phyloP scores from a whole-genome alignment of 2,888 invertebrate species.

The Cheilosia grossa region DNA sequence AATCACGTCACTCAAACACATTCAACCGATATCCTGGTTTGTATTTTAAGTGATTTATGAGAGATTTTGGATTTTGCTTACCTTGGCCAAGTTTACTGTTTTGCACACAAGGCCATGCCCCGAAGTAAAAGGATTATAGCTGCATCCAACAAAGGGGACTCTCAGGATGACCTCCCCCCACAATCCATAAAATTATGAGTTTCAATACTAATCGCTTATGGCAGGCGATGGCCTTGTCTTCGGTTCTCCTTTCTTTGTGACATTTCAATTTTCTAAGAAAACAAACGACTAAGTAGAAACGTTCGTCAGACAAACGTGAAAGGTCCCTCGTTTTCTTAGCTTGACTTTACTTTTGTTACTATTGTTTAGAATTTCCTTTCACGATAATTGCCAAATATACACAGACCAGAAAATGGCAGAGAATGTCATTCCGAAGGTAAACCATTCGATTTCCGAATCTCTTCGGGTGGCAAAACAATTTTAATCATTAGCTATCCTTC shows the following conservation, averaged over 20 bases:
- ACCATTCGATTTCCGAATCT: too few relatives aligned
- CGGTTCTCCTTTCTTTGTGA: slow-evolving; percentile 35
- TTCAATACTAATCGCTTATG: slow-evolving; percentile 40
- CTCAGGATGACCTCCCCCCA: background rate
- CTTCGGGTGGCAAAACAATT: background rate
- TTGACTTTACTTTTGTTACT: background rate
- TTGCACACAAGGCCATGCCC: background rate
- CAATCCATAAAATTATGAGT: slow-evolving; percentile 3
- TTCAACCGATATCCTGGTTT: background rate
- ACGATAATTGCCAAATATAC: too few relatives aligned
- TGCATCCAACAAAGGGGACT: background rate
- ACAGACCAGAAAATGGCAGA: too few relatives aligned
- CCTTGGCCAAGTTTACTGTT: slow-evolving; percentile 24
- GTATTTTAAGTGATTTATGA: background rate
- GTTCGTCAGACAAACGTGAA: slow-evolving; percentile 55
- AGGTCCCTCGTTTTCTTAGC: slow-evolving; percentile 22
- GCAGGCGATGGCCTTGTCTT: slow-evolving; percentile 17
- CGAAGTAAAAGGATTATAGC: background rate
- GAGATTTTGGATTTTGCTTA: background rate
- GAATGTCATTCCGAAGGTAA: too few relatives aligned
- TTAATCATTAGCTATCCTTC: background rate
- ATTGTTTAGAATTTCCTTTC: background rate
- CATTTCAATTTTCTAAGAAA: slow-evolving; percentile 40
- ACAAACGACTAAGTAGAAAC: slow-evolving; percentile 41
- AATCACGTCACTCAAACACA: too few relatives aligned